Percentiles rank a stretch among this genome's conserved stretches.
Conservation (phyloP, 2,888 invertebrate species). For the Epinotia demarniana region DNA sequence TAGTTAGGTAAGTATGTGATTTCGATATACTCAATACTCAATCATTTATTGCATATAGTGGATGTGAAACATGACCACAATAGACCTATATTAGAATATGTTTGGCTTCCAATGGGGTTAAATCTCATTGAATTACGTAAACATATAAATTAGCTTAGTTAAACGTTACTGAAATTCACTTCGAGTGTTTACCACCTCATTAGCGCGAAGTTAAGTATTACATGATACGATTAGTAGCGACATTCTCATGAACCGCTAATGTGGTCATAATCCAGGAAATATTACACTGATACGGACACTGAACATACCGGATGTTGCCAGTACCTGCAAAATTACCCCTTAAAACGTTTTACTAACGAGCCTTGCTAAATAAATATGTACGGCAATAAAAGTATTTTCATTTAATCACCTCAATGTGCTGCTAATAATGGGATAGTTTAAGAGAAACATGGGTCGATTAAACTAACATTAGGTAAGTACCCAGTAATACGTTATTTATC, state of each 20-base stretch:
- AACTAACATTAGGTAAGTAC: slow-evolving; percentile 16
- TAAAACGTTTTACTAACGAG: slow-evolving; percentile 11
- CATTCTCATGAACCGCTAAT: slow-evolving; percentile 46
- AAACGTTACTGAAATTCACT: slow-evolving; percentile 24
- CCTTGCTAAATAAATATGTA: slow-evolving; percentile 54
- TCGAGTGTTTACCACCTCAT: slow-evolving; percentile 56
- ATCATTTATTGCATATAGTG: neutral
- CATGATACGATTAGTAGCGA: slow-evolving; percentile 49
- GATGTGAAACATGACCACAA: neutral
- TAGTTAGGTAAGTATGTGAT: neutral
- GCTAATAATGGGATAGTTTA: slow-evolving; percentile 37
- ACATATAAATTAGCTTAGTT: neutral
- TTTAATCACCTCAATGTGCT: slow-evolving; percentile 39
- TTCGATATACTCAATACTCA: neutral
- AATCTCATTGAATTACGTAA: slow-evolving; percentile 5
- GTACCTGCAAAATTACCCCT: slow-evolving; percentile 39
- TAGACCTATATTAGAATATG: neutral
- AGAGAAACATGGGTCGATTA: slow-evolving; percentile 15
- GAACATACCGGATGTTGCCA: slow-evolving; percentile 42
- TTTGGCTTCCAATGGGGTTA: neutral
- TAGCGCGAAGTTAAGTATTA: slow-evolving; percentile 49
- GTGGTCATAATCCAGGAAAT: slow-evolving; percentile 46
- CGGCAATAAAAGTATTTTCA: slow-evolving; percentile 56
- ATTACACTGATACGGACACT: slow-evolving; percentile 39
- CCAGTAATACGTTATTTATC: neutral